phyloP scores from a whole-genome alignment of 1,140 invertebrate genomes.

The Hylyphantes graminicola region DNA sequence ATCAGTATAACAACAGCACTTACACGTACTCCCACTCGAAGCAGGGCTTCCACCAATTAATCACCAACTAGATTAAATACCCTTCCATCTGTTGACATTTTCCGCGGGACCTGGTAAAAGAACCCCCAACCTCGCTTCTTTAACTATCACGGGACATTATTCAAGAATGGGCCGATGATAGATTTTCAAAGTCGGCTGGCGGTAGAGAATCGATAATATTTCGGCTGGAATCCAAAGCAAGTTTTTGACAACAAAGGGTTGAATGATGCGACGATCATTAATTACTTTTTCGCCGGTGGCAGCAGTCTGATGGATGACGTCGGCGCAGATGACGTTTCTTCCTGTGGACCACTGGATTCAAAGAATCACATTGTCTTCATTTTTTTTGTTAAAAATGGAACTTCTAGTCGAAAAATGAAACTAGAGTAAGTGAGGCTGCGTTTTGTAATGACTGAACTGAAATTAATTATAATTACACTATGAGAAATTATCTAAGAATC shows the following conservation, averaged over 20 bases:
- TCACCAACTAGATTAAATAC: not conserved
- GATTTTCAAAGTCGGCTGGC: not conserved
- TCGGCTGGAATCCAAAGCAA: not conserved
- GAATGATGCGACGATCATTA: constrained; percentile 8
- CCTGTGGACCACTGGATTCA: too few species aligned
- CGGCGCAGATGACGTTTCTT: too few species aligned
- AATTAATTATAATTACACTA: too few species aligned
- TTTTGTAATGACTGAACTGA: too few species aligned
- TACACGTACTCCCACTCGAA: too few species aligned
- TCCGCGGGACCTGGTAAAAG: not conserved
- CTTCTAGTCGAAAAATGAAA: too few species aligned
- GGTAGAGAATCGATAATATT: not conserved
- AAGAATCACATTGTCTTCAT: too few species aligned
- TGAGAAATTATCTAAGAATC: too few species aligned
- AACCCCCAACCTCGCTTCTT: not conserved
- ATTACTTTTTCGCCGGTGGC: not conserved
- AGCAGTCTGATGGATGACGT: not conserved
- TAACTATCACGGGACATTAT: not conserved
- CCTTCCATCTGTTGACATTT: not conserved
- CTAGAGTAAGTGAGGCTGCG: too few species aligned
- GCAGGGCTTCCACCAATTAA: too few species aligned
- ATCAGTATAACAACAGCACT: too few species aligned
- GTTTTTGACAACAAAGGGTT: not conserved
- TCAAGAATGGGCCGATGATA: not conserved
- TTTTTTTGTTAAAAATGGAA: too few species aligned